phyloP scores from a whole-genome alignment of 2,113 vertebrate genomes.

The Scomber colias region DNA sequence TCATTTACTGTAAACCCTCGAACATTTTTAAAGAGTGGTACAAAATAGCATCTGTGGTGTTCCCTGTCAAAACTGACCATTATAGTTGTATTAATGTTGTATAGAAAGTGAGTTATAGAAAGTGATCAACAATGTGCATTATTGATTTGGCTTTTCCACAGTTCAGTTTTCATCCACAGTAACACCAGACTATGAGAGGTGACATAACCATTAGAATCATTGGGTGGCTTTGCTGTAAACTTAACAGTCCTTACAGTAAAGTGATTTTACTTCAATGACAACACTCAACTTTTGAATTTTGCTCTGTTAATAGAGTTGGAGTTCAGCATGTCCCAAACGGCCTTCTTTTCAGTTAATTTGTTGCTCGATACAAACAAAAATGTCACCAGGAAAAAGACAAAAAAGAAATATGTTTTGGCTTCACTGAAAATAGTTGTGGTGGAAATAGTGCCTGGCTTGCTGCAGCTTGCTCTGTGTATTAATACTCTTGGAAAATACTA shows the following conservation, averaged over 20 bases:
- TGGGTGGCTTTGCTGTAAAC: neutral
- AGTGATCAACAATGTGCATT: no score
- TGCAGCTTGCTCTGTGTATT: slow-evolving; percentile 70
- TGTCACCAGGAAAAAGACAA: neutral
- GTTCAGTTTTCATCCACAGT: no score
- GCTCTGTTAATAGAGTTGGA: no score
- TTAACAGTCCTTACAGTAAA: no score
- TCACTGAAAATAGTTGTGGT: slow-evolving; percentile 65
- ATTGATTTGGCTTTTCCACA: no score
- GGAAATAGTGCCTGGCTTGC: slow-evolving; percentile 66
- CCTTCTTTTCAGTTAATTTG: neutral
- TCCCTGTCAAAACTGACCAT: neutral
- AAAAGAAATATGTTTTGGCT: slow-evolving; percentile 13
- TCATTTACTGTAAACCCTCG: neutral
- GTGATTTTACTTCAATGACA: neutral
- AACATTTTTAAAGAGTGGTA: neutral
- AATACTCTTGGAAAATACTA: slow-evolving; percentile 79
- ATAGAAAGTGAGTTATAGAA: no score
- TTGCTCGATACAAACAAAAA: neutral
- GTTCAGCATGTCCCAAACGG: no score
- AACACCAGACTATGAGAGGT: neutral
- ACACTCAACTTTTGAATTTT: no score
- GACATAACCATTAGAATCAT: neutral
- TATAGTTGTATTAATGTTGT: neutral
- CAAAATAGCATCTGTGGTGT: neutral